These are phyloP conservation scores for Sinopyrophorus schimmeli DNA, from an alignment of 2,888 invertebrate genomes.

Conservation along the genomic window DNA sequence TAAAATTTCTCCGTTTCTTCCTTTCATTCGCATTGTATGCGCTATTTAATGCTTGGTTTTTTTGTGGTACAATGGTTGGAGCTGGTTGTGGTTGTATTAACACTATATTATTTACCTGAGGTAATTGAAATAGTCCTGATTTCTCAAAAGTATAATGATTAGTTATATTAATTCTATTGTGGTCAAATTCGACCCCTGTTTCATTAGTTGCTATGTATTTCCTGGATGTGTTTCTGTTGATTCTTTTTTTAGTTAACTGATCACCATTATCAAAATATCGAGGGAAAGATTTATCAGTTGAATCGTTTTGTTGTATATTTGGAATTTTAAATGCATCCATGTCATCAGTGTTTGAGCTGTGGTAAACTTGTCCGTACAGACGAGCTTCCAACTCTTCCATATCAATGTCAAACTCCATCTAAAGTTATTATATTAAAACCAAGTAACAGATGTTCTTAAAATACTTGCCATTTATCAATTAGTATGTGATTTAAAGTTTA, in stretches of 20 bases:
- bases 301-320: background rate
- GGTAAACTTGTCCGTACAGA: constrained; percentile 50
- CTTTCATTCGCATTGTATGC: background rate
- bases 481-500: too few relatives aligned
- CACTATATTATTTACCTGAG: constrained; percentile 13
- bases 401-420: constrained; percentile 40
- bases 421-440: too few relatives aligned
- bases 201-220: too few relatives aligned
- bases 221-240: too few relatives aligned
- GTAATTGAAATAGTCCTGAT: too few relatives aligned
- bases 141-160: too few relatives aligned
- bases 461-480: too few relatives aligned
- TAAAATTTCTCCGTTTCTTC: background rate
- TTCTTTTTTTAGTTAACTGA: too few relatives aligned
- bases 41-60: too few relatives aligned
- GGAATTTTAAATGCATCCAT: background rate
- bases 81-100: constrained; percentile 10
- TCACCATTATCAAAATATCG: background rate
- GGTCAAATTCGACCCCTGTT: too few relatives aligned
- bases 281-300: background rate
- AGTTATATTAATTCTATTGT: too few relatives aligned
- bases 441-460: too few relatives aligned
- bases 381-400: constrained; percentile 48
- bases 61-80: constrained; percentile 3
- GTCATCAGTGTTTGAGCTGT: constrained; percentile 32